Base-by-base conservation (phyloP, 2,797 vertebrate species). In the Aeoliscus strigatus region DNA sequence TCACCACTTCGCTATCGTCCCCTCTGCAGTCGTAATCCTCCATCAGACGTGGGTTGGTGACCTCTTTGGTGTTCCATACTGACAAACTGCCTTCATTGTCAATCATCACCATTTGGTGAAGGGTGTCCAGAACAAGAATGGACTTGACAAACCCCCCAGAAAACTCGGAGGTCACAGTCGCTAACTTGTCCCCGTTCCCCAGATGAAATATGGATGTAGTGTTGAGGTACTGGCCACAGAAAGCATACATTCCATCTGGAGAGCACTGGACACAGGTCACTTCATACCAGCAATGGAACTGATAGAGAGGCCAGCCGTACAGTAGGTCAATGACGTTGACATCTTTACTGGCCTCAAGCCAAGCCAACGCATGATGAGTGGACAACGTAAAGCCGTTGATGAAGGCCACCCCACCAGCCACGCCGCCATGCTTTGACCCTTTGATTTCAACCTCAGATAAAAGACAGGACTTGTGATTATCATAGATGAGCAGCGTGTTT, bases 241-340 rank as follows among this genome's bases (percentile, higher is more conserved):
- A 98, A 6, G 94, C 96, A 31, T 98, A 94, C 64, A 90, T 80
- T 41, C 96, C 96, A 3, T 99, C 96, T 40, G 92, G 91, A 23
- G 96, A 98, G 70, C 95, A 98, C 75, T 95, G 94, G 59, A 97
- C 93, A 33, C 94, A 98, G 7, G 96, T 99, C 49, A 99, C 94
- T 75, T 99, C 96, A 0, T 98, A 98, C 96, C 96, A 98, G 80
- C 96, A 99, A 66, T 97, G 96, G 75, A 98, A 98, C 66, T 97
- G 94, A 82, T 98, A 97, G 31, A 99, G 90, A 9, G 96, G 96
- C 96, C 96, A 98, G 1, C 96, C 95, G 0, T 98, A 99, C 16
- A 94, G 88, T 29, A 99, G 81, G 64, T 99, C 96, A 25, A 99
- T 97, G 35, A 98, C 94, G 9, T 93, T 97, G 60, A 98, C 91